These are phyloP conservation scores for Aethina tumida DNA, from an alignment of 1,140 invertebrate species.

Conservation along the genomic window DNA sequence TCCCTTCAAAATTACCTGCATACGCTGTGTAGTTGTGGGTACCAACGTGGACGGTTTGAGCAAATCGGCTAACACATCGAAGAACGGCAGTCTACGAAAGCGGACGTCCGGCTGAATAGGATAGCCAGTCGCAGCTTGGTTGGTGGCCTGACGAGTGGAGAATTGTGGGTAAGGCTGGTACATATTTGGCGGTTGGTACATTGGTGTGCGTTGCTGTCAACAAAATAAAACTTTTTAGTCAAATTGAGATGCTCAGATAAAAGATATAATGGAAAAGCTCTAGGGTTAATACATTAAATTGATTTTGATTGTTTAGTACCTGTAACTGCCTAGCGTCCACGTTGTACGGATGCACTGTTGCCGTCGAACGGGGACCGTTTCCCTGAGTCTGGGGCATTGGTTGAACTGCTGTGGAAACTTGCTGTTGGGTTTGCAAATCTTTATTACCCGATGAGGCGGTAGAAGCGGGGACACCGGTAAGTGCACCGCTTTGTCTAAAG, in stretches of 20 bases:
- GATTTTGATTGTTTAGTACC: too few species aligned
- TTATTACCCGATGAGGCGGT: conserved; percentile 21
- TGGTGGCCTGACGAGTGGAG: conserved; percentile 14
- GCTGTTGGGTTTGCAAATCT: conserved; percentile 14
- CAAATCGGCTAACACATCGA: conserved; percentile 76
- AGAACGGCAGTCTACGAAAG: conserved; percentile 87
- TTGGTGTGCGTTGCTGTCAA: too few species aligned
- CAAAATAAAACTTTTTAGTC: conserved; percentile 1
- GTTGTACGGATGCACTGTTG: conserved; percentile 31
- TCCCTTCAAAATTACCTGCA: too few species aligned
- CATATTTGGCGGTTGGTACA: conserved; percentile 18
- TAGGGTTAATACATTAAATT: conserved; percentile 1
- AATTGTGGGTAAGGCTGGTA: conserved; percentile 26
- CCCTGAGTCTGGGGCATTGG: conserved; percentile 32
- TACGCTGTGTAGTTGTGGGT: conserved; percentile 59
- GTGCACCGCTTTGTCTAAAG: conserved; percentile 29
- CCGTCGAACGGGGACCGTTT: conserved; percentile 27
- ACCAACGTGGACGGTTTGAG: conserved; percentile 82
- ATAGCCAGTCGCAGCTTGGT: conserved; percentile 23
- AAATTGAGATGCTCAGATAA: background rate
- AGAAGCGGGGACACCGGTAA: conserved; percentile 20
- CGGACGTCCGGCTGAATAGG: conserved; percentile 86
- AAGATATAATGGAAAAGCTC: too few species aligned
- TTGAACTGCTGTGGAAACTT: conserved; percentile 22
- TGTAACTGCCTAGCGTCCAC: conserved; percentile 29